Conservation (phyloP, 2,113 vertebrate species). For the Sebastes schlegelii region DNA sequence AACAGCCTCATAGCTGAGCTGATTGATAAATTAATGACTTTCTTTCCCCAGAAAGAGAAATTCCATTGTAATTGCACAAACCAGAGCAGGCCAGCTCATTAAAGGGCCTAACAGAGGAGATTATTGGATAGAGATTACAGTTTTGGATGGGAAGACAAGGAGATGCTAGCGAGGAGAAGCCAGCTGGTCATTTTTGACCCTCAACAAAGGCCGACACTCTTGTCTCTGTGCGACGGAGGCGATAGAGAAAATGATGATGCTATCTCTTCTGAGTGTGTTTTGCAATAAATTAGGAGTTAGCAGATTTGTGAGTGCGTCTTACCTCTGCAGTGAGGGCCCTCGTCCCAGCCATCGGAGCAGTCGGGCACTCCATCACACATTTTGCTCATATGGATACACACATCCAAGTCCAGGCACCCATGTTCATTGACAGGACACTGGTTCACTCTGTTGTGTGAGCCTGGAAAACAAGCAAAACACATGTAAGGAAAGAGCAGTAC, state of each 20-base stretch:
- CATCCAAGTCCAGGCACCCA: conserved; percentile 91
- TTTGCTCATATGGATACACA: conserved; percentile 93
- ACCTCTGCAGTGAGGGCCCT: conserved; percentile 95
- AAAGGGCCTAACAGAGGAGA: conserved; percentile 41
- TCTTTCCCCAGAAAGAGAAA: conserved; percentile 42
- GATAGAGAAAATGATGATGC: neutral
- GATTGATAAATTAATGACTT: conserved; percentile 74
- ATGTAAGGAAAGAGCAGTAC: neutral
- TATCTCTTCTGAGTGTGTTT: conserved; percentile 4
- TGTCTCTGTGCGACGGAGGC: neutral
- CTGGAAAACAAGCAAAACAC: conserved; percentile 78
- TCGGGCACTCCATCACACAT: conserved; percentile 91
- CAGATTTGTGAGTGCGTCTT: conserved; percentile 34
- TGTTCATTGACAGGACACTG: conserved; percentile 94
- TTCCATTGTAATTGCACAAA: conserved; percentile 42
- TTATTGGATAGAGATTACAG: conserved; percentile 46
- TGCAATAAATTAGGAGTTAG: neutral
- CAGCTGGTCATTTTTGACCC: conserved; percentile 9
- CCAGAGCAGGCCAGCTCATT: conserved; percentile 47
- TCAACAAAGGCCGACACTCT: conserved; percentile 19
- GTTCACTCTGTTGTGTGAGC: conserved; percentile 90
- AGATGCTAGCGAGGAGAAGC: conserved; percentile 2
- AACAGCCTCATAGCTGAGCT: conserved; percentile 37
- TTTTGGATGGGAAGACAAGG: conserved; percentile 27
- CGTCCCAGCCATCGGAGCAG: conserved; percentile 92